These are phyloP conservation scores for Chloroceryle aenea DNA, from an alignment of 2,113 vertebrate genomes.

Conservation along the genomic window DNA sequence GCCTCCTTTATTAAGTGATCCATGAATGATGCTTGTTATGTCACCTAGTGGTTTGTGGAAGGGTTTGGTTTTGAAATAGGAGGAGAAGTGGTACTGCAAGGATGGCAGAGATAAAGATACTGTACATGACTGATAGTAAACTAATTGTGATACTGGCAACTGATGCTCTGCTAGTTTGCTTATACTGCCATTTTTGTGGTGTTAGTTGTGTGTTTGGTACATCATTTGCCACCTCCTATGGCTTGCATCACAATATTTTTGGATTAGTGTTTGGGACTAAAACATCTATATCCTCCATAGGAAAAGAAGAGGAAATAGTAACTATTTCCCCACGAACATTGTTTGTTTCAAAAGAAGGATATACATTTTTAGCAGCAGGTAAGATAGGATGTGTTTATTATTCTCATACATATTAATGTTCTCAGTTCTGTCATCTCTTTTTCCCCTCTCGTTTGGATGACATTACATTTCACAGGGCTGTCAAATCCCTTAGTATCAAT, in stretches of 20 bases:
- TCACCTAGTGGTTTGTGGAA: background rate
- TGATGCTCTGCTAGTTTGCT: background rate
- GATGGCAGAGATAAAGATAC: background rate
- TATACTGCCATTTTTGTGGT: background rate
- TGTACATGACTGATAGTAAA: background rate
- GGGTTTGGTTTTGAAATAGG: background rate
- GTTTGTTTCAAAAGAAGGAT: conserved; percentile 83
- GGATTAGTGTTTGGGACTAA: background rate
- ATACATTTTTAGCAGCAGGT: conserved; percentile 91
- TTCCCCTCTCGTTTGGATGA: background rate
- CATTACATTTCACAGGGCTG: background rate
- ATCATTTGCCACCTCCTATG: background rate
- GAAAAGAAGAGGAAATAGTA: conserved; percentile 77
- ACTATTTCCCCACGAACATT: conserved; percentile 85
- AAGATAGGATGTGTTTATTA: background rate
- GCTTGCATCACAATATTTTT: background rate
- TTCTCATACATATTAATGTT: background rate
- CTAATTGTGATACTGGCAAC: background rate
- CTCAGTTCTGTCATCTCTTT: background rate
- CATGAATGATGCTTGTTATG: background rate
- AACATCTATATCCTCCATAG: conserved; percentile 55
- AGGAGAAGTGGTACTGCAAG: background rate
- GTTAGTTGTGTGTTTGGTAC: background rate
- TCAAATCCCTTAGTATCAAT: background rate
- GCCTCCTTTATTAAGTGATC: background rate